Evolutionary conservation across 2,888 invertebrate genomes (phyloP).

Genomic region (Sipha maydis): DNA sequence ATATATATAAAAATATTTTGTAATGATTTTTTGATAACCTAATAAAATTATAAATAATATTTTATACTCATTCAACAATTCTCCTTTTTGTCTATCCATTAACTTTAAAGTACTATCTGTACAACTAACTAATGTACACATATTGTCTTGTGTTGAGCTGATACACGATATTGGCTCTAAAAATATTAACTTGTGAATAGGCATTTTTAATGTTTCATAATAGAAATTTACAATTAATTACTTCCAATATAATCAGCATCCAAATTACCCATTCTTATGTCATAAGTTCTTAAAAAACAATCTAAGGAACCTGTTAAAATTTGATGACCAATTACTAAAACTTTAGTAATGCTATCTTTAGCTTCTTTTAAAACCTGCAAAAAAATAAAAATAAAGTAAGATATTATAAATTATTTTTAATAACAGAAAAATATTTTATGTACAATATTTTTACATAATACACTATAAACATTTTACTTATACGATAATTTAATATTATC

Average conservation of each 20-base stretch:
- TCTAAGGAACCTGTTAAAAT: slow-evolving; percentile 92
- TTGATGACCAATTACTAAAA: slow-evolving; percentile 87
- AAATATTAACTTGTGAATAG: slow-evolving; percentile 63
- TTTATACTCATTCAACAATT: slow-evolving; percentile 75
- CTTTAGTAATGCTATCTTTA: slow-evolving; percentile 86
- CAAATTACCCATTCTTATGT: slow-evolving; percentile 87
- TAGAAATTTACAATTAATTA: neutral
- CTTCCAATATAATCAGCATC: slow-evolving; percentile 86
- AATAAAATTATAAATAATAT: slow-evolving; percentile 13
- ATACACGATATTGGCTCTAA: slow-evolving; percentile 83
- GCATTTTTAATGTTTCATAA: neutral
- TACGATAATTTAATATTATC: neutral
- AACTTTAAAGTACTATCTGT: slow-evolving; percentile 84
- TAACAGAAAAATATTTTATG: neutral
- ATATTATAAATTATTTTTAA: neutral
- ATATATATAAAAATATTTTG: neutral
- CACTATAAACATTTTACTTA: neutral
- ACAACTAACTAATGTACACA: slow-evolving; percentile 88
- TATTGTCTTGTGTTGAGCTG: slow-evolving; percentile 89
- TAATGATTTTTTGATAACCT: slow-evolving; percentile 15
- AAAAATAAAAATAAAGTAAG: slow-evolving; percentile 65
- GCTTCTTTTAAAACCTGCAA: slow-evolving; percentile 82
- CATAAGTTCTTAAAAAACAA: slow-evolving; percentile 86
- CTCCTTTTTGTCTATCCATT: slow-evolving; percentile 88
- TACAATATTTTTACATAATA: neutral